Evolutionary conservation across 2,888 invertebrate genomes (phyloP).

Genomic region (Acronicta psi): DNA sequence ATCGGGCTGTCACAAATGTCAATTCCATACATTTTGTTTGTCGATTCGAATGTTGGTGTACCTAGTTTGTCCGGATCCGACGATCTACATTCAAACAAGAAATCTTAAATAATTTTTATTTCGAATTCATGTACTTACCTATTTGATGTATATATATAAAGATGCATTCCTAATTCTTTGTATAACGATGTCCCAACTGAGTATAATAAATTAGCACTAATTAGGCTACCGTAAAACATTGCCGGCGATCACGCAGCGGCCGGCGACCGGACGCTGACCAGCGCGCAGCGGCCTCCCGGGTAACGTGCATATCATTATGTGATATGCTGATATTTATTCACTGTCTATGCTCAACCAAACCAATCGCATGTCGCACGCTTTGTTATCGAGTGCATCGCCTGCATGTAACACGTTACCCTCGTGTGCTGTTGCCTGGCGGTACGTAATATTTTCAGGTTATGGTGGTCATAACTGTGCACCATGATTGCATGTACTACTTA

Average conservation of each 20-base stretch:
- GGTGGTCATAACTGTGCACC: too few species aligned
- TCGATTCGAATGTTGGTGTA: too few species aligned
- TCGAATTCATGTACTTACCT: not conserved
- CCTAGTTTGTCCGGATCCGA: too few species aligned
- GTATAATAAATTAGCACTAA: slow-evolving; percentile 63
- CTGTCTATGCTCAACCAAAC: not conserved
- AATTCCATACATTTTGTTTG: too few species aligned
- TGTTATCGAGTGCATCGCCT: too few species aligned
- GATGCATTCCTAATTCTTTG: slow-evolving; percentile 44
- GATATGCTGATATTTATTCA: slow-evolving; percentile 1
- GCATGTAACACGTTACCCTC: too few species aligned
- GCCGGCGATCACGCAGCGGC: slow-evolving; percentile 27
- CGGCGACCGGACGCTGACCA: not conserved
- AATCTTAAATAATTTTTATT: not conserved
- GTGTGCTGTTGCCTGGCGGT: too few species aligned
- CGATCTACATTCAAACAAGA: too few species aligned
- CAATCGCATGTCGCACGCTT: not conserved
- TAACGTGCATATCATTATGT: not conserved
- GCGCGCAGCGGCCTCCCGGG: not conserved
- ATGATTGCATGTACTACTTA: too few species aligned
- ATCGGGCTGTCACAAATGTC: too few species aligned
- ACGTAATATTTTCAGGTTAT: too few species aligned
- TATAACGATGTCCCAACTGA: slow-evolving; percentile 41
- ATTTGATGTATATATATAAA: not conserved
- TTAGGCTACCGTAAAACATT: slow-evolving; percentile 51